Evolutionary conservation across 1,140 invertebrate genomes (phyloP), one percentile per base, ranked within the genome.

Genomic region (Drosophila malerkotliana): DNA sequence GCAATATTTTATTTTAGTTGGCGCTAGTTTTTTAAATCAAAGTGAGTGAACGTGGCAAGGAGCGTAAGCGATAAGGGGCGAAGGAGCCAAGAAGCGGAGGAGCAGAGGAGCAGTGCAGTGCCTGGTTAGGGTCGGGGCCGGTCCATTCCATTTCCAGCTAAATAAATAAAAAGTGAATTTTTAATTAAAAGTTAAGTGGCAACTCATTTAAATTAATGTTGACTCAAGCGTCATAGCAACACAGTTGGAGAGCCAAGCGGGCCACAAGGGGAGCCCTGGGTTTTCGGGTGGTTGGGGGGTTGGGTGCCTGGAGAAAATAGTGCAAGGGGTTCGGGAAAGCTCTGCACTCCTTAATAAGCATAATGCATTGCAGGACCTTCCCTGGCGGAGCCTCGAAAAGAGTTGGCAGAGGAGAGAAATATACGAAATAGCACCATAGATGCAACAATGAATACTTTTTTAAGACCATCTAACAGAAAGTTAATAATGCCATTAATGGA

Each of bases 201-300:
- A 88, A 88, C 83, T 88, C 83, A 88, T 88, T 88, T 88, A 88
- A 88, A 88, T 88, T 88, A 88, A 88, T 88, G 83, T 88, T 88
- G 83, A 88, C 83, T 88, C 79, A 88, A 88, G 83, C 83, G 83
- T 88, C 83, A 88, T 88, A 79, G 83, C 79, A 88, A 87, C 82
- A 87, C 83, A 87, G 80, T 88, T 77, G 81, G 77, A 69, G 72
- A 64, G 54, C 72, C 59, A 58, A 67, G 61, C 34, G 64, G 45
- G 52, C 58, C 53, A 52, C 14, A 49, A 51, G 48, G 51, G 54
- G 59, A 18, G 2, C 56, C 4, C 30, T 24, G 41, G 14, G 18
- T 30, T 51, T 32, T 64, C 24, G 39, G 12, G 12, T 2, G 39
- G 14, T 7, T 34, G 18, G 34, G 34, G 26, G 24, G 54, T 14